A percentile compares a stretch with the other conserved stretches of the same genome.
Conservation (phyloP, 2,797 vertebrate genomes). For the Neosilurus mollespiculum region DNA sequence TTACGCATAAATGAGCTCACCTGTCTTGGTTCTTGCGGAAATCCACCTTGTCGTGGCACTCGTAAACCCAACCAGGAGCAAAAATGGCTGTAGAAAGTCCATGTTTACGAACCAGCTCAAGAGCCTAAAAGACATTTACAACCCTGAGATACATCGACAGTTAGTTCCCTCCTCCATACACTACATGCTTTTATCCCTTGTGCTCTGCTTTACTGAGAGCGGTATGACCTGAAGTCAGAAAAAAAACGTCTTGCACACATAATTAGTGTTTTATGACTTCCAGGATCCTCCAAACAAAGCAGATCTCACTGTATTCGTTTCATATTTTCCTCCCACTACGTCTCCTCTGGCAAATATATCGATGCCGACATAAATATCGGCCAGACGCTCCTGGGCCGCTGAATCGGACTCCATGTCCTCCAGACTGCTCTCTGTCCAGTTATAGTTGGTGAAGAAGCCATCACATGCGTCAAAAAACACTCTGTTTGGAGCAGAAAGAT, state of each 20-base stretch:
- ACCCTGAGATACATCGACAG: background rate
- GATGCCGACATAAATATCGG: conserved; percentile 83
- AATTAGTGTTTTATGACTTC: background rate
- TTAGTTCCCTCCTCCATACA: background rate
- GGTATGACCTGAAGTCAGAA: background rate
- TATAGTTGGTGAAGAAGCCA: conserved; percentile 95
- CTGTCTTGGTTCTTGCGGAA: conserved; percentile 87
- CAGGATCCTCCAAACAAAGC: background rate
- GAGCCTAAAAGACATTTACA: conserved; percentile 68
- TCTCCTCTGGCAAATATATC: conserved; percentile 89
- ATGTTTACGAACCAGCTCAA: conserved; percentile 83
- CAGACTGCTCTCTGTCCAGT: conserved; percentile 86
- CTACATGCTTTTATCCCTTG: background rate
- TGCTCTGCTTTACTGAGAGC: background rate
- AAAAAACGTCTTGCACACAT: background rate
- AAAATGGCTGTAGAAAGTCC: conserved; percentile 87
- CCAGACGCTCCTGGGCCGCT: conserved; percentile 58
- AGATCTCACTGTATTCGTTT: conserved; percentile 82
- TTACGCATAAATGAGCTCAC: conserved; percentile 69
- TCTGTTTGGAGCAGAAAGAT: conserved; percentile 63
- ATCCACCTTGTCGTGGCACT: conserved; percentile 77
- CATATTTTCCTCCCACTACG: conserved; percentile 83
- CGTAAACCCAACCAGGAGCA: conserved; percentile 95
- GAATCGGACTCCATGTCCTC: conserved; percentile 66
- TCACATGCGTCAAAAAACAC: conserved; percentile 88